Conservation (phyloP, 2,113 vertebrate genomes). For the Rallus limicola region DNA sequence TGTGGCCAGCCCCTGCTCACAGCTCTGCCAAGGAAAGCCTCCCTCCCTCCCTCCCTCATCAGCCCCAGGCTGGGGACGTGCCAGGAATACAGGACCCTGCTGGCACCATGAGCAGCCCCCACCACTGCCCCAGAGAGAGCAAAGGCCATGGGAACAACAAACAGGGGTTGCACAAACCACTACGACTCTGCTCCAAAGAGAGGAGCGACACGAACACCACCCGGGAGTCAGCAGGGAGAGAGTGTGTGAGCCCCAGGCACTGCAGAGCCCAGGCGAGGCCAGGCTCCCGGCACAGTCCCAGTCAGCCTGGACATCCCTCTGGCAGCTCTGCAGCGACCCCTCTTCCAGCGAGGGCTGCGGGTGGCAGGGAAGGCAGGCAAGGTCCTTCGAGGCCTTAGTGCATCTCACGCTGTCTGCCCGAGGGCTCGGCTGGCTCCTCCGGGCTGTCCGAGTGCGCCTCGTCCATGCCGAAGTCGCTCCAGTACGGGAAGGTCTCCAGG, state of each 20-base stretch:
- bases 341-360: background rate
- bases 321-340: background rate
- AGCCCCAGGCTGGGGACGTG: background rate
- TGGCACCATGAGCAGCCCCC: background rate
- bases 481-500: background rate
- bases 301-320: background rate
- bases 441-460: background rate
- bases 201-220: background rate
- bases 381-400: background rate
- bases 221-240: background rate
- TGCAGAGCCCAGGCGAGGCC: background rate
- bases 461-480: slow-evolving; percentile 16
- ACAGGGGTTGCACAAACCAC: background rate
- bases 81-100: background rate
- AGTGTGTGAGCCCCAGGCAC: background rate
- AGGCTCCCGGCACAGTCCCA: background rate
- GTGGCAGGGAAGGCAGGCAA: background rate
- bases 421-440: background rate
- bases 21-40: background rate
- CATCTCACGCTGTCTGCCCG: background rate
- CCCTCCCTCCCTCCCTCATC: rapidly evolving
- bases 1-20: background rate
- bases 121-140: background rate
- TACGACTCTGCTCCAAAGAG: background rate
- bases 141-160: background rate